Evolutionary conservation across 2,888 invertebrate species (phyloP).

Genomic region (Calameuta filiformis): DNA sequence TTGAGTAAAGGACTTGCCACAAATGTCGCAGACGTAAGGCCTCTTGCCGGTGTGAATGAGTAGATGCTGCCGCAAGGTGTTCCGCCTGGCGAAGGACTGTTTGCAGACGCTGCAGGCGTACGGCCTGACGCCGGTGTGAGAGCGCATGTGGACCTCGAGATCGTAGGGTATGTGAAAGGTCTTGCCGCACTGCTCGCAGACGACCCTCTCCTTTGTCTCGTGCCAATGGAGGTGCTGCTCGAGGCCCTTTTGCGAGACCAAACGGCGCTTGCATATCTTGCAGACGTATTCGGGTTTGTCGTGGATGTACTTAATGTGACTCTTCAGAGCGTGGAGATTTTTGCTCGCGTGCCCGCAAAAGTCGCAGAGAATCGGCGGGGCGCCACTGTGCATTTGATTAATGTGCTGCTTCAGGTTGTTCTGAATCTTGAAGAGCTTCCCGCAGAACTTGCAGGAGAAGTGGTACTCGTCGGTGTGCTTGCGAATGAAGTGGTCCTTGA

Average conservation of each 20-base stretch:
- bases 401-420: constrained; percentile 20
- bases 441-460: constrained; percentile 17
- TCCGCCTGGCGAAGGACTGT: constrained; percentile 40
- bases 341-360: constrained; percentile 18
- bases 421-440: constrained; percentile 17
- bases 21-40: constrained; percentile 51
- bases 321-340: constrained; percentile 16
- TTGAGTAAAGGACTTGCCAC: constrained; percentile 49
- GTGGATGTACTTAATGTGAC: constrained; percentile 19
- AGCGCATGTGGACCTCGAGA: constrained; percentile 17
- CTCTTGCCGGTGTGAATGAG: constrained; percentile 50
- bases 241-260: constrained; percentile 18
- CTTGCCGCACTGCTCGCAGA: constrained; percentile 21
- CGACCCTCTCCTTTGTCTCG: constrained; percentile 20
- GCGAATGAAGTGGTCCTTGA: constrained; percentile 17
- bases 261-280: constrained; percentile 16
- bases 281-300: constrained; percentile 19
- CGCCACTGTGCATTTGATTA: constrained; percentile 20
- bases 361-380: constrained; percentile 17
- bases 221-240: constrained; percentile 19
- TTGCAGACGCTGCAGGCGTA: constrained; percentile 14
- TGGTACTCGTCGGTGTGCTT: constrained; percentile 20
- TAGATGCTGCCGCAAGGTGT: constrained; percentile 48
- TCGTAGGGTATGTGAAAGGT: constrained; percentile 21
- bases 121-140: constrained; percentile 17